These are phyloP conservation scores for Stigmatopora argus DNA, from an alignment of 2,113 vertebrate genomes.

Conservation along the genomic window DNA sequence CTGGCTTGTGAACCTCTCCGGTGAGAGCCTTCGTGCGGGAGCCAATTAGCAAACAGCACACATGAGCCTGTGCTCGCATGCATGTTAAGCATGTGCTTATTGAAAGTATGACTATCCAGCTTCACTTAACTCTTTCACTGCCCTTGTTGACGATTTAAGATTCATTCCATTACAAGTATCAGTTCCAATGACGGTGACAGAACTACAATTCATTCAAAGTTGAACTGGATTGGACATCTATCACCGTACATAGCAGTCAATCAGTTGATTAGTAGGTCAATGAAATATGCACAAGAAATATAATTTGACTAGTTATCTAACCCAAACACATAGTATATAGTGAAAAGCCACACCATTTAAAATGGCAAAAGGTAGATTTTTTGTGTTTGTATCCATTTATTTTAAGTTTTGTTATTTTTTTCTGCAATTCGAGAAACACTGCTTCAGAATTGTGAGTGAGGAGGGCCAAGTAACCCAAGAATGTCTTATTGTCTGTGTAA, in stretches of 20 bases:
- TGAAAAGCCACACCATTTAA: neutral
- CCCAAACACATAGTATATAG: neutral
- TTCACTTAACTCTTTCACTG: too few relatives aligned
- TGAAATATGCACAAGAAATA: too few relatives aligned
- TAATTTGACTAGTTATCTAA: too few relatives aligned
- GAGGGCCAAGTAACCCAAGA: conserved; percentile 43
- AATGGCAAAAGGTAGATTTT: neutral
- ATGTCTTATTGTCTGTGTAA: conserved; percentile 51
- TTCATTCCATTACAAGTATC: too few relatives aligned
- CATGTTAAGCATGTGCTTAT: conserved; percentile 16
- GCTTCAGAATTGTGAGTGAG: conserved; percentile 29
- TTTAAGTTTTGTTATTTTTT: neutral
- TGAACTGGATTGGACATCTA: too few relatives aligned
- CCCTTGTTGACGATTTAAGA: too few relatives aligned
- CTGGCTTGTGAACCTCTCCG: conserved; percentile 39
- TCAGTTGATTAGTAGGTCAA: too few relatives aligned
- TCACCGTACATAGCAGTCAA: too few relatives aligned
- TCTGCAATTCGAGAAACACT: neutral
- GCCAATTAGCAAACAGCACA: conserved; percentile 30
- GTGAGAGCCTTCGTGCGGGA: conserved; percentile 28
- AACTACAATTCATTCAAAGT: too few relatives aligned
- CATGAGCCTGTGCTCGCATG: conserved; percentile 15
- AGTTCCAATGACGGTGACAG: too few relatives aligned
- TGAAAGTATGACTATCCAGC: neutral
- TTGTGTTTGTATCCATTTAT: neutral